Conservation (phyloP, 2,113 vertebrate species). For the Gymnogyps californianus region DNA sequence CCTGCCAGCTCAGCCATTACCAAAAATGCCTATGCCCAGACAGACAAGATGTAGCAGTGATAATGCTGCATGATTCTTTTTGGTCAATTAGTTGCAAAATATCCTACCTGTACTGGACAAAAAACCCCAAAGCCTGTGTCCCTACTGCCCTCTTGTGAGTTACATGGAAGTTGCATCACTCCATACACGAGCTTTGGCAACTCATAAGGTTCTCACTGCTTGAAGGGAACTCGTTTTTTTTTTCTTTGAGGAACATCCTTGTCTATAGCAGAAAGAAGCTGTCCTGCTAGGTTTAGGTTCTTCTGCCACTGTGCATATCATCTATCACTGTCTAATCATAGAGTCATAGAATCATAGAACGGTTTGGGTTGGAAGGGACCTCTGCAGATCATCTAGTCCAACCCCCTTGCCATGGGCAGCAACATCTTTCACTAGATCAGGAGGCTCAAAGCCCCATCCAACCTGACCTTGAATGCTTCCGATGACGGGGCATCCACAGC, state of each 20-base stretch:
- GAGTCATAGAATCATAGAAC: not conserved
- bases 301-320: not conserved
- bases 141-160: not conserved
- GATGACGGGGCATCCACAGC: not conserved
- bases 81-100: not conserved
- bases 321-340: not conserved
- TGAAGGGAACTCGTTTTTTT: not conserved
- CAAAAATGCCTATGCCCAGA: fast-evolving
- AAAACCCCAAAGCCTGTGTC: not conserved
- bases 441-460: not conserved
- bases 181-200: fast-evolving
- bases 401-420: not conserved
- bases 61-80: not conserved
- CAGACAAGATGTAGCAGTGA: not conserved
- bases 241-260: not conserved
- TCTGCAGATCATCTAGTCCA: not conserved
- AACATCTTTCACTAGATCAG: not conserved
- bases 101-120: too few relatives aligned
- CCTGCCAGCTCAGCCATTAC: not conserved
- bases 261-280: not conserved
- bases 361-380: not conserved
- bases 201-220: fast-evolving
- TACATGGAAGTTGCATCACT: not conserved
- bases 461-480: not conserved
- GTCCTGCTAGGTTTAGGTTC: not conserved